Evolutionary conservation across 2,797 vertebrate genomes (phyloP).

Genomic region (Galago senegalensis): DNA sequence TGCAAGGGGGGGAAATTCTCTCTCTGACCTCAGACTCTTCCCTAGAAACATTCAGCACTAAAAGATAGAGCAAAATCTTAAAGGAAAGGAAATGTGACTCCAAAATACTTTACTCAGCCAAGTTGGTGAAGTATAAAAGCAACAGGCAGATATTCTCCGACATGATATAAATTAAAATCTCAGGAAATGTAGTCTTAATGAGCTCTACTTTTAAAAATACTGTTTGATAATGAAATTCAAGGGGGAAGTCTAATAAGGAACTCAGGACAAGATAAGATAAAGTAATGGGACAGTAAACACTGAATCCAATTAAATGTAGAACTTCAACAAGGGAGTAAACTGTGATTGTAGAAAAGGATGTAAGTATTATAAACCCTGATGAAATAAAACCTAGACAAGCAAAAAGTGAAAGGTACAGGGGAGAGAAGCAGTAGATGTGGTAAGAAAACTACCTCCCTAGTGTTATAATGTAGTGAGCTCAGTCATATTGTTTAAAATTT

Average conservation of each 20-base stretch:
- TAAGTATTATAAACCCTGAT: slow-evolving; percentile 57
- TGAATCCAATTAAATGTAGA: slow-evolving; percentile 64
- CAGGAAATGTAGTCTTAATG: slow-evolving; percentile 53
- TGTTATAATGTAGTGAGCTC: neutral
- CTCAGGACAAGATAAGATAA: slow-evolving; percentile 49
- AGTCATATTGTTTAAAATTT: slow-evolving; percentile 33
- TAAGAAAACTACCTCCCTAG: slow-evolving; percentile 1
- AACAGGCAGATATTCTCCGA: slow-evolving; percentile 66
- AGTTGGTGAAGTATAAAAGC: slow-evolving; percentile 60
- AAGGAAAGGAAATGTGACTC: slow-evolving; percentile 17
- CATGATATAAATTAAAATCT: slow-evolving; percentile 68
- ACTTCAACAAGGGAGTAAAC: slow-evolving; percentile 31
- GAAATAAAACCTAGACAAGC: slow-evolving; percentile 51
- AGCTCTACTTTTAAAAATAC: slow-evolving; percentile 43
- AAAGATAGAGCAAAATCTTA: slow-evolving; percentile 13
- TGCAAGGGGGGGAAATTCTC: neutral
- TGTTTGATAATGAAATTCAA: slow-evolving; percentile 70
- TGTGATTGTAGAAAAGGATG: slow-evolving; percentile 24
- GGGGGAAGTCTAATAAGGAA: slow-evolving; percentile 53
- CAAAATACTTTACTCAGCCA: slow-evolving; percentile 59
- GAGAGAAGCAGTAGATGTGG: neutral
- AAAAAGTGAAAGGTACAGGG: neutral
- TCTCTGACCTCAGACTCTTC: neutral
- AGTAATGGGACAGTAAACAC: slow-evolving; percentile 41
- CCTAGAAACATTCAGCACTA: neutral